Evolutionary conservation across 2,888 invertebrate genomes (phyloP).

Genomic region (Limnephilus rhombicus): DNA sequence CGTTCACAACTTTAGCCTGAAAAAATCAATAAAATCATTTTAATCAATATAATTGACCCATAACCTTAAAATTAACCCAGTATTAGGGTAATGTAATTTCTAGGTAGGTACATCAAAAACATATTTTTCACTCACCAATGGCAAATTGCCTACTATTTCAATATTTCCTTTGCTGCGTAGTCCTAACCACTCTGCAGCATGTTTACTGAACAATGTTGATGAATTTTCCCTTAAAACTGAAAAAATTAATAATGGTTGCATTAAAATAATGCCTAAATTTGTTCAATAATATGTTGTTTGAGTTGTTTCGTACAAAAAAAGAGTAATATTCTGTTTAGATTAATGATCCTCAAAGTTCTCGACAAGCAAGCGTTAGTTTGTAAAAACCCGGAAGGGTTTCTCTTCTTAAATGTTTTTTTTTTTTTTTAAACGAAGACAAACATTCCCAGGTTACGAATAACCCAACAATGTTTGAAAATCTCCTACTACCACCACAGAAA

Average conservation of each 20-base stretch:
- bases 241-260: not conserved
- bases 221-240: conserved; percentile 63
- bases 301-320: not conserved
- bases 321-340: not conserved
- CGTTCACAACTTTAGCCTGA: conserved; percentile 61
- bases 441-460: too few relatives aligned
- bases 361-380: too few relatives aligned
- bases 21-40: not conserved
- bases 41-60: not conserved
- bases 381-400: too few relatives aligned
- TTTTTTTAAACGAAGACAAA: too few relatives aligned
- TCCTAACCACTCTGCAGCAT: conserved; percentile 69
- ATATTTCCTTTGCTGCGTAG: conserved; percentile 71
- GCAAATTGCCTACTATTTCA: conserved; percentile 68
- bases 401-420: too few relatives aligned
- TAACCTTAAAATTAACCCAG: not conserved
- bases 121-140: conserved; percentile 67
- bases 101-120: not conserved
- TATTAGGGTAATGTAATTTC: not conserved
- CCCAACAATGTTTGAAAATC: too few relatives aligned
- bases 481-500: too few relatives aligned
- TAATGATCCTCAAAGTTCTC: too few relatives aligned
- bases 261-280: not conserved
- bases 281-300: not conserved
- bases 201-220: conserved; percentile 67